phyloP scores from a whole-genome alignment of 2,113 vertebrate genomes.

The Cyprinodon variegatus region DNA sequence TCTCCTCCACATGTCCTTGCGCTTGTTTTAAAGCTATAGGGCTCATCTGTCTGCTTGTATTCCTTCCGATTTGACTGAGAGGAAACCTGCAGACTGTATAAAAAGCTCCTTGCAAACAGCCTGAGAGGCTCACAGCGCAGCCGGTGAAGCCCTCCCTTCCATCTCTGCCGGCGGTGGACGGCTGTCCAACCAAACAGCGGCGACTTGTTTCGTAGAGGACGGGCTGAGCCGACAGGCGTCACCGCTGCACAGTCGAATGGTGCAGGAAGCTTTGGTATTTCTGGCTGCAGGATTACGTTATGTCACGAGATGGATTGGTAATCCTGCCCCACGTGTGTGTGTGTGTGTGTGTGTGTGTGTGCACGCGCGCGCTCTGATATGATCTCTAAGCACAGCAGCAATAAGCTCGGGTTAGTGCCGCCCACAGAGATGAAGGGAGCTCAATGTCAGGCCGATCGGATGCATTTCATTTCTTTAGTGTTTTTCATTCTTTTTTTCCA shows the following conservation, averaged over 20 bases:
- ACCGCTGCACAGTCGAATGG: constrained; percentile 56
- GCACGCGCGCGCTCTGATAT: constrained; percentile 35
- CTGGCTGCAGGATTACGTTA: constrained; percentile 70
- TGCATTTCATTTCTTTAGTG: neutral
- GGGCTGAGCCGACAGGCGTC: constrained; percentile 57
- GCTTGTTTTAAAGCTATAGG: constrained; percentile 4
- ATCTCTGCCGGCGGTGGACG: neutral
- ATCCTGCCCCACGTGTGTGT: constrained; percentile 36
- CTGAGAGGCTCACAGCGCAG: constrained; percentile 38
- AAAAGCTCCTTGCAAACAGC: constrained; percentile 16
- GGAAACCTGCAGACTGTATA: constrained; percentile 47
- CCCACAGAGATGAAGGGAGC: constrained; percentile 42
- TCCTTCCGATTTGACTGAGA: constrained; percentile 32
- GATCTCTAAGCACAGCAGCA: constrained; percentile 52
- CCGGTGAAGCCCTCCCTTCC: constrained; percentile 32
- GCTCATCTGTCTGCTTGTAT: constrained; percentile 38
- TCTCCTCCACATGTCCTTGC: constrained; percentile 8
- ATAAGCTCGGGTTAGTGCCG: constrained; percentile 41
- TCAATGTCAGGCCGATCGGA: constrained; percentile 36
- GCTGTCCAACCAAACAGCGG: constrained; percentile 38
- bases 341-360: constrained; percentile 16
- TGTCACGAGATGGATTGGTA: constrained; percentile 72
- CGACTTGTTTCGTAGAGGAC: constrained; percentile 50
- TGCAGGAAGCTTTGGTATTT: constrained; percentile 72
- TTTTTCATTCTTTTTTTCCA: neutral